A percentile compares a stretch with the other conserved stretches of the same genome.
phyloP scores from a whole-genome alignment of 2,888 invertebrate genomes.

The Tenthredo scrophulariae region DNA sequence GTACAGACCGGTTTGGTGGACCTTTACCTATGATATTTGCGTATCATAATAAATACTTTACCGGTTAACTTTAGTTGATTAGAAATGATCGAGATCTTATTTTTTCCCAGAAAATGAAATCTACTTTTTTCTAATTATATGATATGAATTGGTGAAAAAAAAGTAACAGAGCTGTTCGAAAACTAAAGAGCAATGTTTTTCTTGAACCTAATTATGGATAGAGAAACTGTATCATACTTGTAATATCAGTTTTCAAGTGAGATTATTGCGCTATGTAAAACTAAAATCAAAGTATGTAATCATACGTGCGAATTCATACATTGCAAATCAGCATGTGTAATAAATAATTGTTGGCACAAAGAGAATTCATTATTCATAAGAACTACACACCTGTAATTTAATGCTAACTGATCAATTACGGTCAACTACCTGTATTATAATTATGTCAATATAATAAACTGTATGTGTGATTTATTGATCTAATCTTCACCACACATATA shows the following conservation, averaged over 20 bases:
- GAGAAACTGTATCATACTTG: background rate
- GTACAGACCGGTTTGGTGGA: background rate
- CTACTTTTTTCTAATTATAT: background rate
- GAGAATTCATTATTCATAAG: background rate
- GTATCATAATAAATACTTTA: background rate
- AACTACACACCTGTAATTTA: background rate
- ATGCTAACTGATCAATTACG: background rate
- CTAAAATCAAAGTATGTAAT: background rate
- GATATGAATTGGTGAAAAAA: too few relatives aligned
- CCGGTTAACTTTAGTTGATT: too few relatives aligned
- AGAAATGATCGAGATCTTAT: background rate
- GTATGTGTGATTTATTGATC: slow-evolving; percentile 51
- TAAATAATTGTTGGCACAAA: background rate
- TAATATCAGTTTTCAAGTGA: background rate
- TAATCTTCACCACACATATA: slow-evolving; percentile 34
- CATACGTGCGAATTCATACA: background rate
- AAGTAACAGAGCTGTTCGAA: background rate
- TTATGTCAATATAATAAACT: slow-evolving; percentile 31
- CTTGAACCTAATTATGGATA: background rate
- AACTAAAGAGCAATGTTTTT: background rate
- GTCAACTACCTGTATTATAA: background rate
- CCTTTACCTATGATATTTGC: slow-evolving; percentile 1
- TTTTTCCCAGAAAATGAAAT: background rate
- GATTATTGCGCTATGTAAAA: background rate
- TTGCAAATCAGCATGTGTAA: background rate